phyloP scores from a whole-genome alignment of 2,888 invertebrate species.

The Meiosimyza decipiens region DNA sequence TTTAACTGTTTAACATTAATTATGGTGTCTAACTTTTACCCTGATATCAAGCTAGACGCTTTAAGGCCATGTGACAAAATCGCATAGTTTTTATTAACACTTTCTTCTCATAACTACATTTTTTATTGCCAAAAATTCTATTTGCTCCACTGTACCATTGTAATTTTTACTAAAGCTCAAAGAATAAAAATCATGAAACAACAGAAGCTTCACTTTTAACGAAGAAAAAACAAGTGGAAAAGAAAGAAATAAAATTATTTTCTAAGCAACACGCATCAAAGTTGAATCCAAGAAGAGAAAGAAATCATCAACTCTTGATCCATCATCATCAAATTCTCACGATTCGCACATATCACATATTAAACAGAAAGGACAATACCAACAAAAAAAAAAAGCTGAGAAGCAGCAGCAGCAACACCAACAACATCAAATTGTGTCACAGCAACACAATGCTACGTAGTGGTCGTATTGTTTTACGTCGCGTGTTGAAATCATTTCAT shows the following conservation, averaged over 20 bases:
- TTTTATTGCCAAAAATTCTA: no score
- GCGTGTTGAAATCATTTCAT: slow-evolving; percentile 46
- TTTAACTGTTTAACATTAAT: no score
- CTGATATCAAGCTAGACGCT: no score
- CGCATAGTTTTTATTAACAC: no score
- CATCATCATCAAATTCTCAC: slow-evolving; percentile 41
- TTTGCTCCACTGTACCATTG: no score
- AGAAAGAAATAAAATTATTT: slow-evolving; percentile 31
- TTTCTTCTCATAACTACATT: no score
- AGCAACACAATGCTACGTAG: not conserved
- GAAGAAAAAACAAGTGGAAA: not conserved
- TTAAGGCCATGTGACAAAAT: no score
- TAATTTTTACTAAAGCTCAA: no score
- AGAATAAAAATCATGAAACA: no score
- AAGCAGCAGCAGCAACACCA: not conserved
- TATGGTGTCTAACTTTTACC: no score
- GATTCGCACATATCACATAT: slow-evolving; percentile 8
- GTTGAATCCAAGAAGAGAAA: slow-evolving; percentile 18
- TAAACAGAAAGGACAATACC: not conserved
- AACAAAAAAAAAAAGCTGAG: not conserved
- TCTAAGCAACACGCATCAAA: slow-evolving; percentile 29
- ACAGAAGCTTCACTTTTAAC: no score
- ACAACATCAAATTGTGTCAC: slow-evolving; percentile 16
- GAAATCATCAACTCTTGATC: slow-evolving; percentile 39
- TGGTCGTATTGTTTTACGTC: slow-evolving; percentile 20